phyloP scores from a whole-genome alignment of 2,888 invertebrate species.

The Brachyptera risi region DNA sequence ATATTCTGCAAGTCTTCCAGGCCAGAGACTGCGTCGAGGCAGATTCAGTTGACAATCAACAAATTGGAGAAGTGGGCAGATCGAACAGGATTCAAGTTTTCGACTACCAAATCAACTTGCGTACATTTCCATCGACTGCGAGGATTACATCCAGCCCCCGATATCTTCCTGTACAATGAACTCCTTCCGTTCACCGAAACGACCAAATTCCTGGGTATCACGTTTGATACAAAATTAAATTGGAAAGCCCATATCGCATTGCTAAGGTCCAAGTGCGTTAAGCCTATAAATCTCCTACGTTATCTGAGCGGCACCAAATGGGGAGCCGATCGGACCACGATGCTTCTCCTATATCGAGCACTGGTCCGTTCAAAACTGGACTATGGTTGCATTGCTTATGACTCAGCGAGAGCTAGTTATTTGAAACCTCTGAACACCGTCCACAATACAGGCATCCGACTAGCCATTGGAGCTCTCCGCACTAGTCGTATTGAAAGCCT shows the following conservation, averaged over 20 bases:
- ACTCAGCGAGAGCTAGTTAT: neutral
- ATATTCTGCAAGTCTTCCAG: too few relatives aligned
- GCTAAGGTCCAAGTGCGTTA: neutral
- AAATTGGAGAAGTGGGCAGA: conserved; percentile 10
- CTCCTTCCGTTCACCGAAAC: neutral
- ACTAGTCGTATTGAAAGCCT: conserved; percentile 16
- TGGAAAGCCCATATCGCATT: conserved; percentile 18
- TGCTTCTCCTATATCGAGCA: conserved; percentile 13
- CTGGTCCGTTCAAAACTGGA: conserved; percentile 3
- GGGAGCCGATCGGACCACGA: conserved; percentile 14
- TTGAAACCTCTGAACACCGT: neutral
- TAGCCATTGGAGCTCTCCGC: conserved; percentile 7
- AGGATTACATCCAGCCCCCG: neutral
- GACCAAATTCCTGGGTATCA: conserved; percentile 12
- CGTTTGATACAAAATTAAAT: conserved; percentile 16
- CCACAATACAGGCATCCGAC: conserved; percentile 8
- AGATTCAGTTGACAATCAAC: conserved; percentile 12
- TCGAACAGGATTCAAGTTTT: conserved; percentile 17
- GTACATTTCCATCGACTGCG: conserved; percentile 20
- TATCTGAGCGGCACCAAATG: conserved; percentile 3
- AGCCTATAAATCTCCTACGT: conserved; percentile 14
- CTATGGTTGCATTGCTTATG: conserved; percentile 10
- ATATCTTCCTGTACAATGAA: neutral
- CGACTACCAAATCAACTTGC: conserved; percentile 3
- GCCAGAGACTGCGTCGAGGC: neutral